Base-by-base conservation (phyloP, 2,113 vertebrate species). In the Platichthys stellatus region DNA sequence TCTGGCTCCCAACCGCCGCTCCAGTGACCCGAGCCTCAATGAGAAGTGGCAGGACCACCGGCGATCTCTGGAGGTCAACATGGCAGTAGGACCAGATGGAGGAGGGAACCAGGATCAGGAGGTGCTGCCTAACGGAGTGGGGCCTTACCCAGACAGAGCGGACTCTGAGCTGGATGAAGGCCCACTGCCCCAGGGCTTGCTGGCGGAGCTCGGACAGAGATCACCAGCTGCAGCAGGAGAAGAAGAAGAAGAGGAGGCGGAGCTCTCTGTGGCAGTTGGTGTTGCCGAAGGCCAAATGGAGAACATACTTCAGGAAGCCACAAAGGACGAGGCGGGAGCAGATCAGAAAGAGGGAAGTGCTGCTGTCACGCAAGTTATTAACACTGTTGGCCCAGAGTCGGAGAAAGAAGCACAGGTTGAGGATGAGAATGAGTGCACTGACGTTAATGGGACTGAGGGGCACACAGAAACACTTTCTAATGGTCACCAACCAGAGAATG, bases 21-120 rank as follows among this genome's bases (percentile, higher is more conserved):
- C 97, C 72, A 99, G 97, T 0, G 98, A 99, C 86, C 97, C 98
- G 10, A 99, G 95, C 87, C 93, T 99, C 71, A 99, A 99, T 0
- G 98, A 99, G 76, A 99, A 98, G 90, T 99, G 98, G 98, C 98
- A 99, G 86, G 97, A 98, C 86, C 97, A 97, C 82, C 94, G 97
- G 0, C 96, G 97, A 15, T 98, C 98, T 0, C 93, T 99, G 87
- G 97, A 99, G 84, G 90, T 98, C 80, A 97, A 93, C 90, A 92
- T 94, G 83, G 94, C 95, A 0, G 92, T 93, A 1, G 94, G 93
- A 35, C 80, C 95, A 0, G 96, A 95, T 1, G 92, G 85, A 74
- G 92, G 84, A 23, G 95, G 92, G 0, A 82, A 85, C 2, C 95
- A 93, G 5, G 82, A 92, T 60, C 86, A 92, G 69, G 93, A 93